A percentile compares a stretch with the other conserved stretches of the same genome.
Conservation (phyloP, 1,140 invertebrate genomes). For the Leucophenga varia region DNA sequence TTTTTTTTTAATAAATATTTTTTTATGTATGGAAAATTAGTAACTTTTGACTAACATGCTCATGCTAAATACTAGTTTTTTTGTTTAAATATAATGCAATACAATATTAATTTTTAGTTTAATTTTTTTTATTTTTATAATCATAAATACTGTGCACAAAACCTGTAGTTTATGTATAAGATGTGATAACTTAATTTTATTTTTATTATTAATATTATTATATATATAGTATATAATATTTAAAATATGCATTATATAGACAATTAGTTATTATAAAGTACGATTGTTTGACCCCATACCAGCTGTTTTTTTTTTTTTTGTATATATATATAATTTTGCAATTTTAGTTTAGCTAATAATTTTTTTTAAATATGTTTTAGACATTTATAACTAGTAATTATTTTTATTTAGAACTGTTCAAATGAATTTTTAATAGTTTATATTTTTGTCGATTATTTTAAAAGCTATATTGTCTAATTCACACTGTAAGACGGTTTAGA, state of each 20-base stretch:
- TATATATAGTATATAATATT: conserved; percentile 12
- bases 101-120: conserved; percentile 14
- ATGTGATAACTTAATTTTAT: background rate
- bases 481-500: conserved; percentile 41
- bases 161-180: conserved; percentile 12
- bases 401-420: conserved; percentile 10
- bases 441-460: conserved; percentile 10
- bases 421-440: conserved; percentile 13
- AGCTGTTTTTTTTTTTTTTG: conserved; percentile 39
- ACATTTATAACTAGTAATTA: conserved; percentile 26
- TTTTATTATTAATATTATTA: background rate
- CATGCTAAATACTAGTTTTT: conserved; percentile 32
- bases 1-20: background rate
- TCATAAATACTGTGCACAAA: conserved; percentile 44
- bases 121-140: background rate
- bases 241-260: conserved; percentile 19
- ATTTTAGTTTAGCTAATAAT: conserved; percentile 1
- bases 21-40: too few relatives aligned
- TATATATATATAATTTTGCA: conserved; percentile 2
- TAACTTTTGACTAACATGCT: conserved; percentile 50
- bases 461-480: conserved; percentile 55
- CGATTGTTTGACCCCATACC: conserved; percentile 57
- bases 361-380: too few relatives aligned
- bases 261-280: conserved; percentile 21
- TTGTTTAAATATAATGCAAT: too few relatives aligned